A percentile compares a stretch with the other conserved stretches of the same genome.
Conservation (phyloP, 2,113 vertebrate species). For the Podocnemis expansa region DNA sequence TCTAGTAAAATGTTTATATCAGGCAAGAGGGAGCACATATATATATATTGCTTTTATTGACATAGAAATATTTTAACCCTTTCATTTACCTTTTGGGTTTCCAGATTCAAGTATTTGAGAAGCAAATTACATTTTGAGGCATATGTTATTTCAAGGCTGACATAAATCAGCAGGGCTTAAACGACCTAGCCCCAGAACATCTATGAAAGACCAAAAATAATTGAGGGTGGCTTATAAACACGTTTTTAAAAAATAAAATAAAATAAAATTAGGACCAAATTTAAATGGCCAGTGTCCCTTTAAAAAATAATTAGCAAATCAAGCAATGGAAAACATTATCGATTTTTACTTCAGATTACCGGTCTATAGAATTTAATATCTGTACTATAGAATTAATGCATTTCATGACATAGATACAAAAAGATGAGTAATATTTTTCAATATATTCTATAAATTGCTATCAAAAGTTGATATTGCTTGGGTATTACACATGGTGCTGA, state of each 20-base stretch:
- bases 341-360: neutral
- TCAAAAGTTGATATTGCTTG: neutral
- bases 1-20: neutral
- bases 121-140: neutral
- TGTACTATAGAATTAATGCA: neutral
- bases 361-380: neutral
- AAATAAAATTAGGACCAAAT: neutral
- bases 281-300: neutral
- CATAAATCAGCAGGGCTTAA: neutral
- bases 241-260: neutral
- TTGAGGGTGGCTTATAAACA: neutral
- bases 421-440: neutral
- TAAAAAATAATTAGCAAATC: neutral
- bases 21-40: neutral
- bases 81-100: neutral
- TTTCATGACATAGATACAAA: neutral
- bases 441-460: neutral
- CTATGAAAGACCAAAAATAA: neutral
- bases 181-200: neutral
- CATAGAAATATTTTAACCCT: neutral
- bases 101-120: neutral
- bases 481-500: neutral
- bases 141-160: conserved; percentile 3
- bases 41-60: neutral
- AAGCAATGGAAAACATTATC: neutral